Percentiles rank a stretch among this genome's conserved stretches.
These are phyloP conservation scores for Siniperca obscura DNA, from an alignment of 2,797 vertebrate genomes.

Conservation along the genomic window DNA sequence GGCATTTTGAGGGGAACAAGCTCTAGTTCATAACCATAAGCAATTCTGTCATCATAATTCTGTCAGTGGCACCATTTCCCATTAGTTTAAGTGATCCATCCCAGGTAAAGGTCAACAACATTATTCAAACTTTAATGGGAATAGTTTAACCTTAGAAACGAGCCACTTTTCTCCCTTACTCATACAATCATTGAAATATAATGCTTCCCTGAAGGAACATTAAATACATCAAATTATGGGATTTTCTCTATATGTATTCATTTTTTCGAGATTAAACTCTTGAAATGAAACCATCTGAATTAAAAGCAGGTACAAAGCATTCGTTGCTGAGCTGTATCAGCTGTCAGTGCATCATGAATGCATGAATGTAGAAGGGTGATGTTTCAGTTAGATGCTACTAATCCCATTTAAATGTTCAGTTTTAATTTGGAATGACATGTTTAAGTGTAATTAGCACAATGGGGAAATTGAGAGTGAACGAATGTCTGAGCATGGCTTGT, in stretches of 20 bases:
- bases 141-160: slow-evolving; percentile 79
- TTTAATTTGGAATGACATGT: slow-evolving; percentile 81
- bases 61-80: slow-evolving; percentile 73
- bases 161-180: slow-evolving; percentile 63
- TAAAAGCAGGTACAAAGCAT: neutral
- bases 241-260: slow-evolving; percentile 28
- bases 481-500: slow-evolving; percentile 81
- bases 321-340: slow-evolving; percentile 12
- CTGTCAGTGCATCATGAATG: slow-evolving; percentile 41
- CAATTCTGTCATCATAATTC: slow-evolving; percentile 79
- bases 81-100: slow-evolving; percentile 80
- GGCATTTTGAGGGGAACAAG: slow-evolving; percentile 72
- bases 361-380: slow-evolving; percentile 51
- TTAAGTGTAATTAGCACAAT: slow-evolving; percentile 84
- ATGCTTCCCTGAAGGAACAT: slow-evolving; percentile 55
- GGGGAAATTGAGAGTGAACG: slow-evolving; percentile 80
- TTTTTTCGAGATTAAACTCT: slow-evolving; percentile 17
- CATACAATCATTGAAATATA: slow-evolving; percentile 64
- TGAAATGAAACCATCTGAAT: slow-evolving; percentile 16
- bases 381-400: slow-evolving; percentile 77
- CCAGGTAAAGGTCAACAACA: slow-evolving; percentile 81
- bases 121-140: slow-evolving; percentile 83
- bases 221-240: slow-evolving; percentile 51
- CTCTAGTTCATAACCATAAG: slow-evolving; percentile 76
- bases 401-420: slow-evolving; percentile 80